Base-by-base conservation (phyloP, 1,140 invertebrate species). In the Drosophila subpulchrella region DNA sequence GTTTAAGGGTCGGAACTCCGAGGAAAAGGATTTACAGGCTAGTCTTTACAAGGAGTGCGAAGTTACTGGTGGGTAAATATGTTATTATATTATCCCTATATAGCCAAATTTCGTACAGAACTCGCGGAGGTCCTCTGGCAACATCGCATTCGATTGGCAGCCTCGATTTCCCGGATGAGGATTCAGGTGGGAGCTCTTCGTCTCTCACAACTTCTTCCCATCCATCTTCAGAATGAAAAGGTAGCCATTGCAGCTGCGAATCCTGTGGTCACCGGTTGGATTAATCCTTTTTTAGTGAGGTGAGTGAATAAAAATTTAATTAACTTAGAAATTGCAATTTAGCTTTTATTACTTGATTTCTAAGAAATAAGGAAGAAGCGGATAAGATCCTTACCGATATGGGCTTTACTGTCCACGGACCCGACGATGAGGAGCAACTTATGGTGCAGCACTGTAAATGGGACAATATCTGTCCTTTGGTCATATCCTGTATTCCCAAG, bases 241-340 rank as follows among this genome's bases (percentile, higher is more conserved):
- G 93, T 95, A 13, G 93, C 93, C 1, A 94, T 94, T 51, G 93
- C 94, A 12, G 93, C 94, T 2, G 93, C 94, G 36, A 94, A 94
- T 53, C 93, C 94, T 0, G 93, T 95, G 0, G 94, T 96, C 6
- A 95, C 95, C 0, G 96, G 96, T 63, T 97, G 96, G 96, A 94
- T 97, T 0, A 97, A 97, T 91, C 94, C 94, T 0, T 95, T 94
- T 59, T 95, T 95, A 91, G 92, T 94, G n/a, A 94, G 93, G 95
- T 95, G 83, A 93, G 93, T 85, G 0, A 5, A 39, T 11, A 12
- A 10, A 4, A 13, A n/a, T 1, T 2, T 0, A 1, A 20, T 17
- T 17, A 11, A 36, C 6, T 0, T 4, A 5, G 11, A 30, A 2
- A 6, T 27, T 3, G 11, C 20, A 1, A 6, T 27, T 20, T 34